Base-by-base conservation (phyloP, 2,797 vertebrate species). In the Ctenosaura bakeri region DNA sequence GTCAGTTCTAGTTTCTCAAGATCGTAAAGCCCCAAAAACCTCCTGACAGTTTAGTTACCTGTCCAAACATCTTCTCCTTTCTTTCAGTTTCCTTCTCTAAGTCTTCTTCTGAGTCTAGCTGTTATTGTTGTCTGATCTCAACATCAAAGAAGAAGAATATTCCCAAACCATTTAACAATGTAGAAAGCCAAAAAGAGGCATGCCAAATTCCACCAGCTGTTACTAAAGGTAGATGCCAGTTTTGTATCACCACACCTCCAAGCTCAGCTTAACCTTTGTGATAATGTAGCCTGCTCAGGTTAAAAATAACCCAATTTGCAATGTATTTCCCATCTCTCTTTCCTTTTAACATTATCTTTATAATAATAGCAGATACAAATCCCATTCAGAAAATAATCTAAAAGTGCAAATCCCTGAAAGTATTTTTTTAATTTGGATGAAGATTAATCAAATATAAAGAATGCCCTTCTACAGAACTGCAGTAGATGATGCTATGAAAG, bases 171-270 rank as follows among this genome's bases (percentile, higher is more conserved):
- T 88, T 92, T 89, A 91, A 92, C 91, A 91, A 88, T 90, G 73
- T 4, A 66, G 64, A 46, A 93, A 73, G 54, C 83, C 88, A 85
- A 32, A 88, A 91, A 89, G 62, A 91, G 77, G 56, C 89, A 91
- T 87, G 91, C 92, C 96, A 96, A 90, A 90, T 91, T 64, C 77
- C 91, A 93, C 89, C 94, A 96, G 95, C 95, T 96, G 96, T 96
- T 94, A 93, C 90, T 82, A 93, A 95, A 95, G 89, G 86, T 90
- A 90, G 87, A 88, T 29, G 89, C 93, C 96, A 96, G 95, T 62
- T 96, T 94, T 95, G 92, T 94, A 80, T 93, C 91, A 92, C 80
- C 78, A 90, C 91, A 86, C 88, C 92, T 89, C 83, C 79, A 69
- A 93, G 59, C 88, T 82, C 81, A 91, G 86, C 82, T 96, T 94